Conservation (phyloP, 2,888 invertebrate species). For the Cordilura impudica region DNA sequence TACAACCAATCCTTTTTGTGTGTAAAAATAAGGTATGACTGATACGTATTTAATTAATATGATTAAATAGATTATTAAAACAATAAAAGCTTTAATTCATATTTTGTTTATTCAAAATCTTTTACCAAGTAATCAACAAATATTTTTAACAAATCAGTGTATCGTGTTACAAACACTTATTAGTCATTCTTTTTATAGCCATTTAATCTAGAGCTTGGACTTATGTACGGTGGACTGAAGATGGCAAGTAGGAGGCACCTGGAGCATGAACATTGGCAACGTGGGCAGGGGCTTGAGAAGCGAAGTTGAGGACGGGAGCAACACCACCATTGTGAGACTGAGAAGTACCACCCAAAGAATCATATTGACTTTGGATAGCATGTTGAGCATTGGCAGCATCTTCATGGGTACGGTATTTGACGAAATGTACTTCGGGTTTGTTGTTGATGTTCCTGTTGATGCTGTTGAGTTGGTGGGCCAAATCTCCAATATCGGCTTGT, state of each 20-base stretch:
- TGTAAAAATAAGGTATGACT: too few species aligned
- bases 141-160: slow-evolving; percentile 47
- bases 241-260: slow-evolving; percentile 67
- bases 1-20: too few species aligned
- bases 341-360: slow-evolving; percentile 68
- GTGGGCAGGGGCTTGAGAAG: slow-evolving; percentile 67
- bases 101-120: slow-evolving; percentile 29
- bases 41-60: too few species aligned
- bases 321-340: slow-evolving; percentile 69
- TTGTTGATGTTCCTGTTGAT: slow-evolving; percentile 68
- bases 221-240: slow-evolving; percentile 63
- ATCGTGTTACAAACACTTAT: neutral
- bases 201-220: slow-evolving; percentile 14
- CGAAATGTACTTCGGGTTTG: slow-evolving; percentile 75
- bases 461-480: slow-evolving; percentile 70
- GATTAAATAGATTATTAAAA: too few species aligned
- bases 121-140: slow-evolving; percentile 47
- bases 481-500: slow-evolving; percentile 71
- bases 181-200: neutral
- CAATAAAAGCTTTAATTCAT: too few species aligned
- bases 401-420: slow-evolving; percentile 75
- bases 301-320: slow-evolving; percentile 71
- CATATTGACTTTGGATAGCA: slow-evolving; percentile 73
- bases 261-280: slow-evolving; percentile 62
- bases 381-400: slow-evolving; percentile 75